Evolutionary conservation across 2,113 vertebrate genomes (phyloP).

Genomic region (Cairina moschata): DNA sequence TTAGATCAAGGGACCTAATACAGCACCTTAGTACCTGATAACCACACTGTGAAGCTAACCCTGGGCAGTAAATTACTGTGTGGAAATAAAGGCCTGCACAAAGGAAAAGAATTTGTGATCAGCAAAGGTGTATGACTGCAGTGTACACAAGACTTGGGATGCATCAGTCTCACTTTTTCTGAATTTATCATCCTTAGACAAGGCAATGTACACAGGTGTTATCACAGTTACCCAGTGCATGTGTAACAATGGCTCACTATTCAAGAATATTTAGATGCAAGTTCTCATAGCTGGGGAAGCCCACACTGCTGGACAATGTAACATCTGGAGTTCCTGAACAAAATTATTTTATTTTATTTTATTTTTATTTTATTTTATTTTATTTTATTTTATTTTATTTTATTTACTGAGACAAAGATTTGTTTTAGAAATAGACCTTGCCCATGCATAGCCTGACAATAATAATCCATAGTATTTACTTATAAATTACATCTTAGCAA

Average conservation of each 20-base stretch:
- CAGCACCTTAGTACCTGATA: background rate
- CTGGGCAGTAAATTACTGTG: background rate
- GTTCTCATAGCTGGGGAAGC: background rate
- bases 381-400: too few relatives aligned
- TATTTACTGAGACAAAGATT: background rate
- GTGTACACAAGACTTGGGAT: background rate
- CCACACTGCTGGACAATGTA: background rate
- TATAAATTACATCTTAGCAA: background rate
- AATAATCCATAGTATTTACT: background rate
- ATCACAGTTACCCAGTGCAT: rapidly evolving
- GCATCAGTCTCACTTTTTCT: background rate
- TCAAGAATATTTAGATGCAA: background rate
- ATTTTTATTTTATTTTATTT: background rate
- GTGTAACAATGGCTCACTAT: rapidly evolving
- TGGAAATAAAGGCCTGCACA: background rate
- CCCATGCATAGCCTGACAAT: background rate
- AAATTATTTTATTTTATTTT: background rate
- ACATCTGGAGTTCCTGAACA: background rate
- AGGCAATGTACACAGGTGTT: background rate
- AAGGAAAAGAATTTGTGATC: background rate
- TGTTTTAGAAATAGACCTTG: background rate
- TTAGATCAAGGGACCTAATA: background rate
- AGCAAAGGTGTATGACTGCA: rapidly evolving
- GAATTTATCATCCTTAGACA: background rate
- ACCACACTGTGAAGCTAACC: background rate